Evolutionary conservation across 2,797 vertebrate genomes (phyloP).

Genomic region (Tenualosa ilisha): DNA sequence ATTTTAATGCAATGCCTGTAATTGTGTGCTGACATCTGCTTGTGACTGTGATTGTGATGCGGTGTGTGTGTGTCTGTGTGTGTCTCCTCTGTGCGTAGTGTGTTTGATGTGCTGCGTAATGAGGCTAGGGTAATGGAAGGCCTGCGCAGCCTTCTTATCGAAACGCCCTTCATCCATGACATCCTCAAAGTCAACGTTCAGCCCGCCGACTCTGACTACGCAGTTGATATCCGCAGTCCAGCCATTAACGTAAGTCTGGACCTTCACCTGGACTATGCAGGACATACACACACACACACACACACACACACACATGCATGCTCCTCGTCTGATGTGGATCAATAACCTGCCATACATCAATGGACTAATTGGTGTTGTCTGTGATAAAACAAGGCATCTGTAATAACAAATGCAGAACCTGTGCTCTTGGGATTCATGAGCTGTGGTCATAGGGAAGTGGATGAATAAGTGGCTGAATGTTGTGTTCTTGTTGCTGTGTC

Average conservation of each 20-base stretch:
- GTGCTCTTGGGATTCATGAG: background rate
- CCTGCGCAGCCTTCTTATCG: conserved; percentile 88
- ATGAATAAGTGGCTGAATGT: background rate
- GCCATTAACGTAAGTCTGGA: conserved; percentile 83
- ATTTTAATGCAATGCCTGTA: background rate
- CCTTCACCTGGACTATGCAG: background rate
- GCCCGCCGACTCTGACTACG: conserved; percentile 91
- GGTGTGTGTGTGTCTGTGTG: background rate
- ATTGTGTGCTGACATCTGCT: background rate
- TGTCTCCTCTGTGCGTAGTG: conserved; percentile 62
- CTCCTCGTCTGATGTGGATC: background rate
- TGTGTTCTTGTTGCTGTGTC: background rate
- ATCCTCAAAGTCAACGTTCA: conserved; percentile 93
- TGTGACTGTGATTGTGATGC: background rate
- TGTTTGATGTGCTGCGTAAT: conserved; percentile 89
- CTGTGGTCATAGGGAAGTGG: background rate
- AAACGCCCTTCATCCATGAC: conserved; percentile 86
- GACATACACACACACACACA: background rate
- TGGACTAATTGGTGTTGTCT: background rate
- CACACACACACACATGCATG: background rate
- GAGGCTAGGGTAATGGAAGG: conserved; percentile 97
- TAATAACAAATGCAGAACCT: background rate
- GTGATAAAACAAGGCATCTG: background rate
- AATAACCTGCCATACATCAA: background rate
- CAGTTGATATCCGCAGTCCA: conserved; percentile 90